Percentiles rank a stretch among this genome's conserved stretches.
phyloP scores from a whole-genome alignment of 2,113 vertebrate genomes.

The Sinocyclocheilus anophthalmus region DNA sequence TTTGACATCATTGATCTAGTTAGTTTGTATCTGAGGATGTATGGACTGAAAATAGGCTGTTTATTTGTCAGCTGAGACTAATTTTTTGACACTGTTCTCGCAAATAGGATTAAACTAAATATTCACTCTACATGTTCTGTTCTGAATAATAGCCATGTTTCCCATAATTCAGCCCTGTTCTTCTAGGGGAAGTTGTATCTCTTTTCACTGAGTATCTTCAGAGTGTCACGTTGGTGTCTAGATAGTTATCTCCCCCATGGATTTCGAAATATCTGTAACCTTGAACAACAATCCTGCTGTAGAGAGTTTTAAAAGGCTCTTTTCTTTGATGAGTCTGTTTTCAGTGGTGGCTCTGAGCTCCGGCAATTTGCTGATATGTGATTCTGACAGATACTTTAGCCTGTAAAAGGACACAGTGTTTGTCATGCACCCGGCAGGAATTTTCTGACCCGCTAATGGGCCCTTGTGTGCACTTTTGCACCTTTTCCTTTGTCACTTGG shows the following conservation, averaged over 20 bases:
- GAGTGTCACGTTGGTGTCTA: not conserved
- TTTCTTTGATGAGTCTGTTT: conserved; percentile 38
- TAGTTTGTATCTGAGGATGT: not conserved
- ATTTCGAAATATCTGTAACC: conserved; percentile 33
- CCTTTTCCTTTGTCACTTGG: not conserved
- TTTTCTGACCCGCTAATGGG: conserved; percentile 35
- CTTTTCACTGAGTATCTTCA: not conserved
- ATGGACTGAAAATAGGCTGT: not conserved
- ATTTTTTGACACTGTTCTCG: not conserved
- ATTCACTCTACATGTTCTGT: not conserved
- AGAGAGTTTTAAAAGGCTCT: conserved; percentile 34
- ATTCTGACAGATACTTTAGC: conserved; percentile 18
- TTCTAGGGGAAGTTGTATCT: conserved; percentile 26
- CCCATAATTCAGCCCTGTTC: conserved; percentile 30
- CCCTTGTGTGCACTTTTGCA: conserved; percentile 13
- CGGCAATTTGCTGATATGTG: conserved; percentile 34
- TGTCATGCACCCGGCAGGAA: conserved; percentile 3
- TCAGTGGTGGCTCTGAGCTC: not conserved
- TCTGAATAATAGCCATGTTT: conserved; percentile 29
- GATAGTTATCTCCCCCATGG: conserved; percentile 27
- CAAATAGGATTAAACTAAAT: not conserved
- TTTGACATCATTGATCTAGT: not conserved
- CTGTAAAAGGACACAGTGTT: conserved; percentile 34
- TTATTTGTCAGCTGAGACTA: not conserved
- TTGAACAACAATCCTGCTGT: conserved; percentile 42